Percentiles rank a stretch among this genome's conserved stretches.
These are phyloP conservation scores for Rhagonycha lutea DNA, from an alignment of 2,888 invertebrate species.

Conservation along the genomic window DNA sequence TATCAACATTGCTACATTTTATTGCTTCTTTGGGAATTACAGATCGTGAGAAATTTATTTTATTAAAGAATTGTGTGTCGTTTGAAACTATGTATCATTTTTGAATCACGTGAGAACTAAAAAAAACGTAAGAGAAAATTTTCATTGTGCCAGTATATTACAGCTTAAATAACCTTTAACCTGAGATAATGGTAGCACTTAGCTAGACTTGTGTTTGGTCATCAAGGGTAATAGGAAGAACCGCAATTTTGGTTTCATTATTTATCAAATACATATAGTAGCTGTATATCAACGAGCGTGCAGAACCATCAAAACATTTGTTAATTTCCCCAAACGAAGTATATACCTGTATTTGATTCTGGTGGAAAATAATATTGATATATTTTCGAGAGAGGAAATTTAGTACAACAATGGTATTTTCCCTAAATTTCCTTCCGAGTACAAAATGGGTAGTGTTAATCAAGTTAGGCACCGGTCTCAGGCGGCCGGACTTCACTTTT, in stretches of 20 bases:
- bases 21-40: constrained; percentile 22
- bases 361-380: constrained; percentile 36
- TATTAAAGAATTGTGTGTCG: background rate
- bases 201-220: constrained; percentile 31
- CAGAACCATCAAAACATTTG: constrained; percentile 34
- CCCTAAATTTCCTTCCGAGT: constrained; percentile 37
- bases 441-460: constrained; percentile 39
- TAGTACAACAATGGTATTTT: constrained; percentile 16
- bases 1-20: constrained; percentile 31
- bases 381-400: constrained; percentile 22
- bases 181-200: constrained; percentile 37
- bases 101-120: background rate
- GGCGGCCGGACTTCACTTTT: constrained; percentile 42
- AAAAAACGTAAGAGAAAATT: background rate
- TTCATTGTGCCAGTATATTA: constrained; percentile 18
- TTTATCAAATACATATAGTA: constrained; percentile 23
- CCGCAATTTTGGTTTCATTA: constrained; percentile 28
- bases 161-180: constrained; percentile 32
- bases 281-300: constrained; percentile 28
- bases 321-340: constrained; percentile 39
- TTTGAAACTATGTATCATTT: background rate
- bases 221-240: constrained; percentile 28
- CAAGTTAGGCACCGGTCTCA: constrained; percentile 42
- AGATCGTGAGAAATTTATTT: constrained; percentile 10
- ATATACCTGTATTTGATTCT: constrained; percentile 36